Evolutionary conservation across 2,797 vertebrate genomes (phyloP).

Genomic region (Echeneis naucrates): DNA sequence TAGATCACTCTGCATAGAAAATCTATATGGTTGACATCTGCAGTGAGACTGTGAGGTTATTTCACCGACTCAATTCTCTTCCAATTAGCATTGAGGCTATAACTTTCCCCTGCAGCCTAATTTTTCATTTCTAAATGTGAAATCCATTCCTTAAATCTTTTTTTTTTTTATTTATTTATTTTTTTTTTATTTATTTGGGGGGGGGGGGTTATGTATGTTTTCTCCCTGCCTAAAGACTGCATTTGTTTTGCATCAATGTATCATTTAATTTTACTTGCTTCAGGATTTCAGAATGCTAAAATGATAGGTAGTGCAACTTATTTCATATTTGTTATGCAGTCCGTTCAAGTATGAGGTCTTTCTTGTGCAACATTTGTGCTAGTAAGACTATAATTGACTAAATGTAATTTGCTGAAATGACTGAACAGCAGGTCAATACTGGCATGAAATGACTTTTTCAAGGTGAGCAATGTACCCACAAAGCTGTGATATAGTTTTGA

Average conservation of each 20-base stretch:
- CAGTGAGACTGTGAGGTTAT: slow-evolving; percentile 64
- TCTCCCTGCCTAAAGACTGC: slow-evolving; percentile 49
- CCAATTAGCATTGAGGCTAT: slow-evolving; percentile 78
- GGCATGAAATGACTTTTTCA: slow-evolving; percentile 11
- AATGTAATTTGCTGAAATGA: background rate
- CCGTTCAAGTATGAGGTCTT: background rate
- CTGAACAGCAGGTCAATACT: background rate
- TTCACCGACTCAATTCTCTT: slow-evolving; percentile 71
- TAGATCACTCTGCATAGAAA: slow-evolving; percentile 78
- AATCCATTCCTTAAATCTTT: slow-evolving; percentile 77
- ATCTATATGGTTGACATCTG: slow-evolving; percentile 76
- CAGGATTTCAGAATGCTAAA: slow-evolving; percentile 3
- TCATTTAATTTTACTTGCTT: slow-evolving; percentile 33
- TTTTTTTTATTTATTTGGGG: too few relatives aligned
- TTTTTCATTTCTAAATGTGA: slow-evolving; percentile 79
- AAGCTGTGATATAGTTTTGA: slow-evolving; percentile 6
- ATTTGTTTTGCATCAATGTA: slow-evolving; percentile 60
- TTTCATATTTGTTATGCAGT: background rate
- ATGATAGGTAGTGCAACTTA: background rate
- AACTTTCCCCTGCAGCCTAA: slow-evolving; percentile 62
- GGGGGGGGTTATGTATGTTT: slow-evolving; percentile 65
- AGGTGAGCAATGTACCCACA: slow-evolving; percentile 19
- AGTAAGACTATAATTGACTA: background rate
- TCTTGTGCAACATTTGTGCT: background rate
- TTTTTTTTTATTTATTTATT: too few relatives aligned